Percentiles rank a stretch among this genome's conserved stretches.
phyloP scores from a whole-genome alignment of 2,113 vertebrate species.

The Notothenia rossii region DNA sequence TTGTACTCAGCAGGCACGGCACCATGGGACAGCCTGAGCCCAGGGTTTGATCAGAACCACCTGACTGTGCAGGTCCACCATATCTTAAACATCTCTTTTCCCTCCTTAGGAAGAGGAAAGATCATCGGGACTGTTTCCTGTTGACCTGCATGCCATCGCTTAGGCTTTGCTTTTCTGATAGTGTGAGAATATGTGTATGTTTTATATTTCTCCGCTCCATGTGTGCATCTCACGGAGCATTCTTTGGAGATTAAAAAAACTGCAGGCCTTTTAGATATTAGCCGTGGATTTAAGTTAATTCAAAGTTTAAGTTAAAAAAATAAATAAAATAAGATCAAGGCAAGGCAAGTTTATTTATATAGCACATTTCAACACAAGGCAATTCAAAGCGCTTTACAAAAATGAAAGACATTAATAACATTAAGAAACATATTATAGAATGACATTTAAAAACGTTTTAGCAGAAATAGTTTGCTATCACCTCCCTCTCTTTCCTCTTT shows the following conservation, averaged over 20 bases:
- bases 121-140: slow-evolving; percentile 59
- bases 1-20: slow-evolving; percentile 77
- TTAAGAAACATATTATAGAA: no score
- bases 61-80: slow-evolving; percentile 60
- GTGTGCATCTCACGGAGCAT: no score
- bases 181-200: slow-evolving; percentile 33
- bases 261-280: no score
- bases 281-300: neutral
- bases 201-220: neutral
- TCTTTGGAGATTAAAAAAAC: no score
- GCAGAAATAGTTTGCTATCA: no score
- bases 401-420: no score
- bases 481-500: no score
- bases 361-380: no score
- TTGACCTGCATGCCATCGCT: slow-evolving; percentile 56
- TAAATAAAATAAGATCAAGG: no score
- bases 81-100: slow-evolving; percentile 76
- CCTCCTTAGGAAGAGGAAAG: slow-evolving; percentile 61
- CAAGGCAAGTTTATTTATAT: no score
- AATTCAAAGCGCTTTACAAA: no score
- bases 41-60: slow-evolving; percentile 82
- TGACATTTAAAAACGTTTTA: no score
- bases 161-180: slow-evolving; percentile 26
- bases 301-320: neutral
- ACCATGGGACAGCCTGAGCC: slow-evolving; percentile 65